A percentile compares a stretch with the other conserved stretches of the same genome.
Conservation (phyloP, 2,888 invertebrate genomes). For the Alloscopus bannaensis region DNA sequence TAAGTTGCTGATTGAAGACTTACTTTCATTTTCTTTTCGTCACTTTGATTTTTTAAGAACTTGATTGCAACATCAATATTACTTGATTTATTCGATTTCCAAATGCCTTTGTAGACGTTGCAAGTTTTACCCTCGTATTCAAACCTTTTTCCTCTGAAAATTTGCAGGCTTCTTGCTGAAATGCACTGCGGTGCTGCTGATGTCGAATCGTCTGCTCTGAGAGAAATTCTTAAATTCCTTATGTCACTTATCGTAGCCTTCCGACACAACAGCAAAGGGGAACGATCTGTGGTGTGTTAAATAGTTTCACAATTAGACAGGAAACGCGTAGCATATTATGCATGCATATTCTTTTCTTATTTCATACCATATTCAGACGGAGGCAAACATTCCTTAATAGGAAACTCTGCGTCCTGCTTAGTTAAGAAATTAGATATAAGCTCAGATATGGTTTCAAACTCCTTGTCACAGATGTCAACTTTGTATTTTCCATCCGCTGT, state of each 20-base stretch:
- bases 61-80: constrained; percentile 89
- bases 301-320: neutral
- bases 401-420: constrained; percentile 80
- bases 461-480: constrained; percentile 22
- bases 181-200: constrained; percentile 81
- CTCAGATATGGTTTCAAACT: constrained; percentile 77
- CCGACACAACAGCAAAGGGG: constrained; percentile 82
- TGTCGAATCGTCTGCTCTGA: constrained; percentile 74
- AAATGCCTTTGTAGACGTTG: constrained; percentile 84
- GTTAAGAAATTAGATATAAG: constrained; percentile 78
- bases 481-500: constrained; percentile 63
- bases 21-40: constrained; percentile 81
- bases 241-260: constrained; percentile 52
- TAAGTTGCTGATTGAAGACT: constrained; percentile 2
- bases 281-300: constrained; percentile 80
- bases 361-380: constrained; percentile 93
- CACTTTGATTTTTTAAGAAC: constrained; percentile 82
- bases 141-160: constrained; percentile 80
- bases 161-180: constrained; percentile 82
- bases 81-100: constrained; percentile 85
- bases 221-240: constrained; percentile 76
- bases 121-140: constrained; percentile 77
- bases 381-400: constrained; percentile 85
- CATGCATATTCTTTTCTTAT: constrained; percentile 67
- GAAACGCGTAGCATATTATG: neutral